Percentiles rank a stretch among this genome's conserved stretches.
These are phyloP conservation scores for Sebastes hubbsi DNA, from an alignment of 2,797 vertebrate species.

Conservation along the genomic window DNA sequence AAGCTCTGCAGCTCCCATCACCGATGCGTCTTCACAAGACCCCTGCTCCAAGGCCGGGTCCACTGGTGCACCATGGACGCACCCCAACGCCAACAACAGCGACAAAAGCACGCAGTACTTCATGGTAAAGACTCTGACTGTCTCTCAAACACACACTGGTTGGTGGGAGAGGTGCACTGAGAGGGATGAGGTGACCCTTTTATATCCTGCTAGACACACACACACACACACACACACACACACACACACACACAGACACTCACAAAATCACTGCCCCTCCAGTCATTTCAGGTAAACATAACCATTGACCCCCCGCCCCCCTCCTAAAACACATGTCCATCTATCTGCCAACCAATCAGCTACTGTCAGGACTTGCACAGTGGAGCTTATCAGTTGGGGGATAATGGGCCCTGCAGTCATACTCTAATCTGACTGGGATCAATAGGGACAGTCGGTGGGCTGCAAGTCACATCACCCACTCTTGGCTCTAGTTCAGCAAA, in stretches of 20 bases:
- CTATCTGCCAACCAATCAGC: conserved; percentile 23
- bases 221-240: not conserved
- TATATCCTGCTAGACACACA: conserved; percentile 43
- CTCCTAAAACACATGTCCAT: not conserved
- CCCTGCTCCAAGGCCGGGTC: conserved; percentile 25
- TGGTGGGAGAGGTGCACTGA: not conserved
- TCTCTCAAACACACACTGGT: not conserved
- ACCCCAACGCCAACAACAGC: conserved; percentile 57
- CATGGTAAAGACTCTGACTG: conserved; percentile 61
- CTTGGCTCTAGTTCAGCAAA: not conserved
- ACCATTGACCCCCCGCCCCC: conserved; percentile 49
- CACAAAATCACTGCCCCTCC: not conserved
- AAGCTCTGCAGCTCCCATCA: conserved; percentile 40
- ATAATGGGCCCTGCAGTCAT: not conserved
- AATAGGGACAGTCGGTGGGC: not conserved
- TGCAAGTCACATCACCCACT: conserved; percentile 8
- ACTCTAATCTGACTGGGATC: conserved; percentile 8
- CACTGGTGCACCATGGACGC: conserved; percentile 39
- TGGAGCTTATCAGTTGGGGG: conserved; percentile 24
- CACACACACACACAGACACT: not conserved
- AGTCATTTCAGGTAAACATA: conserved; percentile 48
- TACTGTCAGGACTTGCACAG: conserved; percentile 40
- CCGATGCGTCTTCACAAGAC: conserved; percentile 65
- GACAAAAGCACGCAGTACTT: conserved; percentile 57
- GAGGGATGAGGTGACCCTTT: not conserved